phyloP scores from a whole-genome alignment of 1,140 invertebrate species.

The Drosophila obscura region DNA sequence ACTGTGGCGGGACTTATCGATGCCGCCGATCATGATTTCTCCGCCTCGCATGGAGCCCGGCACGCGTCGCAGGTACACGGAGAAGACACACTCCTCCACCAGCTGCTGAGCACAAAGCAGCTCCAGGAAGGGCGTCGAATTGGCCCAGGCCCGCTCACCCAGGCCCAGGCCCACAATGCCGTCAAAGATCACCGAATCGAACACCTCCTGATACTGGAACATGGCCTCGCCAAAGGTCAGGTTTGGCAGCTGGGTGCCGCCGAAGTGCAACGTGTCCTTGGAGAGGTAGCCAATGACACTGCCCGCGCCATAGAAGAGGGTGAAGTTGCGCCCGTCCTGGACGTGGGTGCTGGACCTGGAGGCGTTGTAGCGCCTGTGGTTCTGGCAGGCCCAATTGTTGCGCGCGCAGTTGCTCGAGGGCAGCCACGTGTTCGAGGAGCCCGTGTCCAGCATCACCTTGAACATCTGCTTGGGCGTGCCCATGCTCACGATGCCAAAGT shows the following conservation, averaged over 20 bases:
- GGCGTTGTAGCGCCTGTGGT: slow-evolving; percentile 89
- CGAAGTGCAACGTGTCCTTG: slow-evolving; percentile 90
- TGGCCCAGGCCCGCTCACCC: slow-evolving; percentile 92
- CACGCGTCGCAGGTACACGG: slow-evolving; percentile 93
- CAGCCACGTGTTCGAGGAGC: slow-evolving; percentile 66
- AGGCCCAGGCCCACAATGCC: slow-evolving; percentile 97
- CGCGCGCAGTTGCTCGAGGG: slow-evolving; percentile 54
- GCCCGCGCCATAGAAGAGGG: slow-evolving; percentile 97
- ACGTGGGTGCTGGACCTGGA: slow-evolving; percentile 92
- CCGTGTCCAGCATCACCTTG: slow-evolving; percentile 66
- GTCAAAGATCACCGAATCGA: slow-evolving; percentile 96
- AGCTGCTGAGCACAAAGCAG: slow-evolving; percentile 94
- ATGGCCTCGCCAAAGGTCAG: slow-evolving; percentile 98
- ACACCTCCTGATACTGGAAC: slow-evolving; percentile 93
- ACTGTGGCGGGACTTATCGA: slow-evolving; percentile 41
- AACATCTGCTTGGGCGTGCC: slow-evolving; percentile 94
- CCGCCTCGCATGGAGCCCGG: slow-evolving; percentile 84
- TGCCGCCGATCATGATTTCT: slow-evolving; percentile 65
- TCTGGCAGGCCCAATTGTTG: slow-evolving; percentile 50
- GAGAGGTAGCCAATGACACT: slow-evolving; percentile 97
- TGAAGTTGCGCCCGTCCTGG: slow-evolving; percentile 94
- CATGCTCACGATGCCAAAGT: slow-evolving; percentile 91
- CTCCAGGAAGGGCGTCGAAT: slow-evolving; percentile 96
- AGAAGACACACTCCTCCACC: slow-evolving; percentile 92
- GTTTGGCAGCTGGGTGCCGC: slow-evolving; percentile 87